Evolutionary conservation across 2,797 vertebrate genomes (phyloP).

Genomic region (Fistularia tabacaria): DNA sequence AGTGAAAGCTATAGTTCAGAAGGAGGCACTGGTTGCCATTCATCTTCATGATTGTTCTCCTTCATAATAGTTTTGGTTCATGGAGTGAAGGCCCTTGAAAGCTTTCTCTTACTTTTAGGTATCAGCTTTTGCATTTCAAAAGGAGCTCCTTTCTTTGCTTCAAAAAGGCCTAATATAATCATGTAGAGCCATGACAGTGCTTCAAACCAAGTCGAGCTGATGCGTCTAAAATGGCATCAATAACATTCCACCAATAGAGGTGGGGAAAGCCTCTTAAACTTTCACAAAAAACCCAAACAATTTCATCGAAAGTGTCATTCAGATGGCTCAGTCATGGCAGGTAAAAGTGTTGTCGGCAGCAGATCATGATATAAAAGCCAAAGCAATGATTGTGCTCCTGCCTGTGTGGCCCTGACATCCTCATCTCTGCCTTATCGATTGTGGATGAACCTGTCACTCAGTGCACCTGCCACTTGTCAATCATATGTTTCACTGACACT

Average conservation of each 20-base stretch:
- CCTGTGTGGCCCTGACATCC: conserved; percentile 31
- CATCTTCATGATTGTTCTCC: conserved; percentile 22
- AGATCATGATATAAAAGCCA: conserved; percentile 29
- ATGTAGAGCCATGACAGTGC: conserved; percentile 51
- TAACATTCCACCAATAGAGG: conserved; percentile 29
- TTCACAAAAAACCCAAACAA: conserved; percentile 38
- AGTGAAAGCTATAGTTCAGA: conserved; percentile 27
- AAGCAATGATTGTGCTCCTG: conserved; percentile 6
- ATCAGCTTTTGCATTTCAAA: conserved; percentile 18
- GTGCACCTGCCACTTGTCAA: conserved; percentile 54
- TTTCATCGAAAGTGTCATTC: conserved; percentile 30
- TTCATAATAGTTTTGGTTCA: conserved; percentile 3
- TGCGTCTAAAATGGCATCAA: conserved; percentile 39
- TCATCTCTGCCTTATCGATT: conserved; percentile 29
- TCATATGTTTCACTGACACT: conserved; percentile 48
- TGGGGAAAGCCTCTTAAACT: conserved; percentile 45
- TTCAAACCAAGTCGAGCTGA: conserved; percentile 56
- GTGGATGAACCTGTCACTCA: conserved; percentile 58
- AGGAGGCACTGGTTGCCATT: conserved; percentile 25
- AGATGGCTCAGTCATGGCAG: conserved; percentile 25
- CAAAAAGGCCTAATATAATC: conserved; percentile 48
- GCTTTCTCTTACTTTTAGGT: conserved; percentile 22
- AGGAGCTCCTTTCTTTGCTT: conserved; percentile 16
- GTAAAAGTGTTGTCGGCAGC: conserved; percentile 41
- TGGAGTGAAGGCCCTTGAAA: conserved; percentile 5